These are phyloP conservation scores for Sitophilus oryzae DNA, from an alignment of 1,140 invertebrate species.

Conservation along the genomic window DNA sequence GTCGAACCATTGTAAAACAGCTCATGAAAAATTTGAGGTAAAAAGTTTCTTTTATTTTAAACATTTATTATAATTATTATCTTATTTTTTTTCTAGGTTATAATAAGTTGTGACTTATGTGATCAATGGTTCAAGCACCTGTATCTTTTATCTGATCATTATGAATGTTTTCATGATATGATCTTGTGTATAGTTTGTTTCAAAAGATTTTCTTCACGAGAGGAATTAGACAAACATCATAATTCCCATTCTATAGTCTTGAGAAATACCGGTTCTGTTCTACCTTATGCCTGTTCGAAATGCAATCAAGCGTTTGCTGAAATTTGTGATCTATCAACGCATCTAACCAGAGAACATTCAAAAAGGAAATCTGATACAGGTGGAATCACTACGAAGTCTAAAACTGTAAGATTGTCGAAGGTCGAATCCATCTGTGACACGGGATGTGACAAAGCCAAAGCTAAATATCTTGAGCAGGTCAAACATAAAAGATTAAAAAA, in stretches of 20 bases:
- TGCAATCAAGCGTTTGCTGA: constrained; percentile 31
- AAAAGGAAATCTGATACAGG: not conserved
- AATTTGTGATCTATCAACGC: constrained; percentile 28
- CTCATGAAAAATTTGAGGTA: constrained; percentile 24
- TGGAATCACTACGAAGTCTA: not conserved
- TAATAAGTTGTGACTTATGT: constrained; percentile 23
- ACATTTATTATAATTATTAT: not conserved
- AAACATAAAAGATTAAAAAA: not conserved
- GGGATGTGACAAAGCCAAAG: not conserved
- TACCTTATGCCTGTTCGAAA: constrained; percentile 34
- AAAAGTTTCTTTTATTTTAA: not conserved
- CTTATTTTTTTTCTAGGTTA: constrained; percentile 9
- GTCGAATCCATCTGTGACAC: not conserved
- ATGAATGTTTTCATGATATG: constrained; percentile 21
- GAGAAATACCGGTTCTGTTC: not conserved
- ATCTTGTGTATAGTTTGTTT: constrained; percentile 30
- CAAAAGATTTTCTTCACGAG: constrained; percentile 14
- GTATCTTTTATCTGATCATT: constrained; percentile 16
- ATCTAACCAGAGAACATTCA: constrained; percentile 27
- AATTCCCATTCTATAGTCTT: constrained; percentile 27
- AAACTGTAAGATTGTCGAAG: not conserved
- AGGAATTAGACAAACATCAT: constrained; percentile 27
- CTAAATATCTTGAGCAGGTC: not conserved
- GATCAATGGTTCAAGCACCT: constrained; percentile 23
- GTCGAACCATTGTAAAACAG: constrained; percentile 23